Base-by-base conservation (phyloP, 2,888 invertebrate species). In the Microchrysa polita region DNA sequence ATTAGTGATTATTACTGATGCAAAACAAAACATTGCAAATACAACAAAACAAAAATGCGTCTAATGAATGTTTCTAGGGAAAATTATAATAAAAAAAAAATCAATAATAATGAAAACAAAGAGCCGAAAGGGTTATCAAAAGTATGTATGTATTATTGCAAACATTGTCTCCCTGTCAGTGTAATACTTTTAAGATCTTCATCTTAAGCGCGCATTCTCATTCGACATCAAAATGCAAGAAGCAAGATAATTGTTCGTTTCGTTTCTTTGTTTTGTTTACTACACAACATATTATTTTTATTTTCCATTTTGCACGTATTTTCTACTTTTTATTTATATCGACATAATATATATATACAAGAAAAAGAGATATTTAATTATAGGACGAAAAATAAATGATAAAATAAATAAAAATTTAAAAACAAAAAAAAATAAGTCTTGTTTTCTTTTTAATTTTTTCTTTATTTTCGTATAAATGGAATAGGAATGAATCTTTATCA, bases 361-460 rank as follows among this genome's bases (percentile, higher is more conserved):
- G 22, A 60, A 59, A 34, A n/a, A 61, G 42, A 61, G 40, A 61
- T 27, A 27, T 67, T 67, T 52, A 67, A 61, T 42, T 53, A 67
- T 67, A 67, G 53, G 34, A 53, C 34, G 52, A 67, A 53, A 53
- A 67, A 67, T 67, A 53, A 67, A 67, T 53, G 67, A 67, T 67
- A n/a, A 67, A 53, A 67, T 23, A 48, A 67, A 52, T 23, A 27
- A n/a, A 23, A 67, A 34, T 67, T 67, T 48, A n/a, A 34, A 34
- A 34, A 34, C 27, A 34, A 34, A 34, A 34, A n/a, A n/a, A n/a
- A n/a, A n/a, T n/a, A 34, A 53, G 53, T 53, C 23, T 52, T 67
- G 16, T 16, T 67, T 67, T n/a, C 34, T 53, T 16, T 67, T 22
- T 22, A 44, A 16, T 53, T 67, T 9, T n/a, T 14, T 23, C 16